A percentile compares a stretch with the other conserved stretches of the same genome.
These are phyloP conservation scores for Dryobotodes eremita DNA, from an alignment of 2,888 invertebrate genomes.

Conservation along the genomic window DNA sequence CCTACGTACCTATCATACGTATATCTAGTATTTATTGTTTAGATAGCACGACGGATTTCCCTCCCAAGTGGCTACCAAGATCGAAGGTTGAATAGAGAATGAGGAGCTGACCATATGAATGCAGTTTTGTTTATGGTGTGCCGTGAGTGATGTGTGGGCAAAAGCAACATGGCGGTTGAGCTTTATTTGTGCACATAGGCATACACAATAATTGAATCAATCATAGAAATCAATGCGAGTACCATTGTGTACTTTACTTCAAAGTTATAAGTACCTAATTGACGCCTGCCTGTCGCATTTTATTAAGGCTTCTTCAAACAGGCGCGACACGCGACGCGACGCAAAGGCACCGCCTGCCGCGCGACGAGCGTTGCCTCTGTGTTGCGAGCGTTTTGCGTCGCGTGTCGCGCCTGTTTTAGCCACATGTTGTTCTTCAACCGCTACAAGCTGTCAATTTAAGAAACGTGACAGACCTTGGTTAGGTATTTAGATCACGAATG, in stretches of 20 bases:
- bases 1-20: constrained; percentile 34
- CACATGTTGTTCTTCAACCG: not conserved
- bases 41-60: constrained; percentile 27
- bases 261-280: not conserved
- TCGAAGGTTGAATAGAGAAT: constrained; percentile 46
- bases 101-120: constrained; percentile 30
- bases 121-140: constrained; percentile 34
- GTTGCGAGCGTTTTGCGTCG: no score
- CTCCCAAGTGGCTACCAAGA: constrained; percentile 30
- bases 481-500: constrained; percentile 12
- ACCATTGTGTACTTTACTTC: not conserved
- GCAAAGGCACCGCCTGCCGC: no score
- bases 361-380: no score
- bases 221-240: not conserved
- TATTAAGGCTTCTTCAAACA: not conserved
- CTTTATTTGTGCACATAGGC: not conserved
- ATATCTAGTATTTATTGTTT: constrained; percentile 46
- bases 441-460: constrained; percentile 12
- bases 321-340: no score
- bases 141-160: constrained; percentile 14
- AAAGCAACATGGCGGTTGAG: constrained; percentile 25
- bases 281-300: not conserved
- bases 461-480: constrained; percentile 16
- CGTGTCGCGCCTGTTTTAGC: not conserved
- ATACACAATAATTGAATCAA: not conserved